Percentiles rank a stretch among this genome's conserved stretches.
Evolutionary conservation across 2,797 vertebrate species (phyloP).

Genomic region (Petrocephalus schoutedeni): DNA sequence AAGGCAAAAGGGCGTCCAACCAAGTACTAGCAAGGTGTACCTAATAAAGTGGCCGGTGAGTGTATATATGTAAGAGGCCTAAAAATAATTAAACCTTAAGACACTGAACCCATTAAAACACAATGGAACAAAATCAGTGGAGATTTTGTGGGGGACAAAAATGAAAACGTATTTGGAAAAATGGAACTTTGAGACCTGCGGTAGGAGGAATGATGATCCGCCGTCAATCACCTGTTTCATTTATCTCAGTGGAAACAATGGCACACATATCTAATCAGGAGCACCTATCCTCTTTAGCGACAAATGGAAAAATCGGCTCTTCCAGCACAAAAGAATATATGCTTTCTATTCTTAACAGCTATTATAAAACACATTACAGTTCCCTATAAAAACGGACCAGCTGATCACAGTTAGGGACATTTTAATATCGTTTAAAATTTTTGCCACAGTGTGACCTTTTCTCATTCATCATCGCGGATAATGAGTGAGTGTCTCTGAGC

Average conservation of each 20-base stretch:
- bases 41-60: too few species aligned
- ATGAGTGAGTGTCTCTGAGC: not conserved
- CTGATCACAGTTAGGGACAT: slow-evolving; percentile 8
- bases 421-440: slow-evolving; percentile 22
- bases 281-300: not conserved
- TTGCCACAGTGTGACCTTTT: not conserved
- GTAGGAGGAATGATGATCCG: not conserved
- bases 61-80: not conserved
- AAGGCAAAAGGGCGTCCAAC: too few species aligned
- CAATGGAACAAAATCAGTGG: not conserved
- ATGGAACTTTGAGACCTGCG: not conserved
- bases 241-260: not conserved
- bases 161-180: not conserved
- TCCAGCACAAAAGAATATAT: not conserved
- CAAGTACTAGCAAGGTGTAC: too few species aligned
- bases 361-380: not conserved
- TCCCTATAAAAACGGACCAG: slow-evolving; percentile 4
- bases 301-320: not conserved
- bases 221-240: not conserved
- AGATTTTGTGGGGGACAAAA: not conserved
- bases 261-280: not conserved
- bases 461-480: not conserved
- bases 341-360: not conserved
- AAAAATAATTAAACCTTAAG: not conserved
- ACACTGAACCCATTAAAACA: not conserved